Base-by-base conservation (phyloP, 2,113 vertebrate genomes). In the Calidris pugnax region DNA sequence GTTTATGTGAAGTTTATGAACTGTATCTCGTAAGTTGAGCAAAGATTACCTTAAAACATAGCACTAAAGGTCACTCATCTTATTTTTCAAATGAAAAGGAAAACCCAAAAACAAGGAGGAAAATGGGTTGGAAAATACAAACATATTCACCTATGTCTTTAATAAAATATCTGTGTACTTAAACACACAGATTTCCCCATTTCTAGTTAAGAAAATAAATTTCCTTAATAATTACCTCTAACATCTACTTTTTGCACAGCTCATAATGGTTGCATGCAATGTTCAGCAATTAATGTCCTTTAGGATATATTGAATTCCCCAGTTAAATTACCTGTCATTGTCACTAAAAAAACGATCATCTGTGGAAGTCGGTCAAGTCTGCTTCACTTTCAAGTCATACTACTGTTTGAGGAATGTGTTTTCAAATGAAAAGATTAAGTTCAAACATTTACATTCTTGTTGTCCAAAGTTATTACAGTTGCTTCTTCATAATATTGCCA, bases 1-100 rank as follows among this genome's bases (percentile, higher is more conserved):
- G 95, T 97, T 97, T 96, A 96, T 93, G 64, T 92, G 92, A 92
- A 93, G 94, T 97, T 96, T 95, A 98, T 97, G 97, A 97, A 96
- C 92, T 97, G 93, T 96, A 96, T 92, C 90, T 96, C 78, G 33
- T 96, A 98, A 97, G 92, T 57, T 97, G 87, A 93, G 59, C 77
- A 98, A 96, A 94, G 77, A 95, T 95, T 97, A 62, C 35, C 48
- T 84, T 88, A 95, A 83, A 94, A 96, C 60, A 93, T 66, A 87
- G 5, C 30, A 72, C 39, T 91, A 91, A 79, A 96, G 81, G 88
- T 95, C 87, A 80, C 41, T 80, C 7, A 59, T 86, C 22, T 51
- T 82, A 10, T 48, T 87, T 88, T 89, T 63, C 12, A 55, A 73
- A 68, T 55, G 6, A 84, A 96, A 90, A 86, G 5, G 28, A 62